phyloP scores from a whole-genome alignment of 2,888 invertebrate species.

The Melinopterus prodromus region DNA sequence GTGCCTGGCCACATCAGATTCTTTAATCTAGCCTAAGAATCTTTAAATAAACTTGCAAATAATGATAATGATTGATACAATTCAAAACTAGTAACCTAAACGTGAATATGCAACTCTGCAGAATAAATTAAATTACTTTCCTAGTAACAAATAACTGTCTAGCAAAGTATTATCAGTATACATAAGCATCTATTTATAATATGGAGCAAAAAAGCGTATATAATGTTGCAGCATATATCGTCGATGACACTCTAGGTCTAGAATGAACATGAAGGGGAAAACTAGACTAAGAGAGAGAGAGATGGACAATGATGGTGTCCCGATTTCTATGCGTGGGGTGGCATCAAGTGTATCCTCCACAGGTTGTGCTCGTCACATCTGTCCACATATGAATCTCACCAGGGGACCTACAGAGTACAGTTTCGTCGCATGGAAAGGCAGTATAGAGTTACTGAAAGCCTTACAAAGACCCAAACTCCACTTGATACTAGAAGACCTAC shows the following conservation, averaged over 20 bases:
- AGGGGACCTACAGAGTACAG: not conserved
- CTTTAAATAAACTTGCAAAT: too few relatives aligned
- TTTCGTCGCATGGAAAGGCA: not conserved
- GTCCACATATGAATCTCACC: not conserved
- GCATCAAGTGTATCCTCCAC: not conserved
- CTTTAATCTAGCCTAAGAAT: too few relatives aligned
- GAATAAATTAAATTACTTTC: too few relatives aligned
- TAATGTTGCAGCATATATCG: not conserved
- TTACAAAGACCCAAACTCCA: not conserved
- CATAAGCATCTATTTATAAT: not conserved
- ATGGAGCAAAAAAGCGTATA: not conserved
- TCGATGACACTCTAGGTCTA: not conserved
- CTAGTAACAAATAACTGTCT: too few relatives aligned
- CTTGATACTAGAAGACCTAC: not conserved
- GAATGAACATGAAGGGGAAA: not conserved
- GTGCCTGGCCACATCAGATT: too few relatives aligned
- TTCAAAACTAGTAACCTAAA: too few relatives aligned
- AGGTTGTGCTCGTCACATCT: not conserved
- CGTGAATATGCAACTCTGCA: too few relatives aligned
- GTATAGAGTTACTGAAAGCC: constrained; percentile 4
- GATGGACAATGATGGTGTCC: not conserved
- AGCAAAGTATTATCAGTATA: too few relatives aligned
- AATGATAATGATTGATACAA: too few relatives aligned
- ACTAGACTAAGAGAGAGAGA: not conserved
- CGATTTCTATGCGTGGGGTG: not conserved